Conservation (phyloP, 1,140 invertebrate genomes). For the Anoplophora glabripennis region DNA sequence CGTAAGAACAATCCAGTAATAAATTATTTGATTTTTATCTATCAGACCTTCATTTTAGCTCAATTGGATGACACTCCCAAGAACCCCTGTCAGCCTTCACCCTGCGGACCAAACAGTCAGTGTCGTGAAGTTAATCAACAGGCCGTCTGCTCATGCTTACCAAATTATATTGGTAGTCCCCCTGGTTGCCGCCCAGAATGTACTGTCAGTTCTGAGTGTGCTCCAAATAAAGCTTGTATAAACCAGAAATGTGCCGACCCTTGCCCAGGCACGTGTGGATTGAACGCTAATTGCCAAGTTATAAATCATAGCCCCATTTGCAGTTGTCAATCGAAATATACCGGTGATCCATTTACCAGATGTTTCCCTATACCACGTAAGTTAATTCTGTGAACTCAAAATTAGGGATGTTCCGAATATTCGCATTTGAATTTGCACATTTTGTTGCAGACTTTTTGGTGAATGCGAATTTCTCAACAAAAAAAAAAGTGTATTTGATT, state of each 20-base stretch:
- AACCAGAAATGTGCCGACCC: constrained; percentile 63
- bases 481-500: neutral
- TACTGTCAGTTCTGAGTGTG: constrained; percentile 62
- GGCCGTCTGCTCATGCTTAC: constrained; percentile 52
- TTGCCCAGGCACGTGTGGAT: constrained; percentile 61
- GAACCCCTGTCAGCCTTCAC: constrained; percentile 58
- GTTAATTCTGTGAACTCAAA: neutral
- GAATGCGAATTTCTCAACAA: neutral
- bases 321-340: constrained; percentile 46
- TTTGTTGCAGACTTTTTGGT: neutral
- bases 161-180: constrained; percentile 53
- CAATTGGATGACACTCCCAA: constrained; percentile 43
- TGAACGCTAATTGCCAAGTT: constrained; percentile 61
- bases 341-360: constrained; percentile 63
- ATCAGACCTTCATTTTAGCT: neutral
- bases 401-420: neutral
- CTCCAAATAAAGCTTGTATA: constrained; percentile 59
- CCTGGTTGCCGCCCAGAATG: constrained; percentile 58
- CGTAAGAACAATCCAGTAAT: constrained; percentile 37
- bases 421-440: neutral
- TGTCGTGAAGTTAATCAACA: constrained; percentile 59
- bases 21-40: constrained; percentile 23
- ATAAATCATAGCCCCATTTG: constrained; percentile 58
- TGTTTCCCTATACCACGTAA: constrained; percentile 52
- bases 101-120: constrained; percentile 65